A percentile compares a stretch with the other conserved stretches of the same genome.
Conservation (phyloP, 2,888 invertebrate species). For the Agrypnus murinus region DNA sequence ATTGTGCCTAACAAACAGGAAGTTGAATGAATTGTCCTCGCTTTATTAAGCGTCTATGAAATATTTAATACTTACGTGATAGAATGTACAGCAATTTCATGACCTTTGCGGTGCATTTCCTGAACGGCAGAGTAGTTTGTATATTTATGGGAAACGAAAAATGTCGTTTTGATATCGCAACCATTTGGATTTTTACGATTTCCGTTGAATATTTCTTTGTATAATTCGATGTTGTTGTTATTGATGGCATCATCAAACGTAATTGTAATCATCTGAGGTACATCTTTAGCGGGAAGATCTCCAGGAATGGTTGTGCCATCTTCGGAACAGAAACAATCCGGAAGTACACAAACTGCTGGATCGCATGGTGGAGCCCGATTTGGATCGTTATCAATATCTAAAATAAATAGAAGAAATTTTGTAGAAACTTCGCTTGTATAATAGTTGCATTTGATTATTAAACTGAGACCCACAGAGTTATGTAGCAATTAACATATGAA, state of each 20-base stretch:
- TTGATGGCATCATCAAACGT: constrained; percentile 97
- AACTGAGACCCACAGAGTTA: constrained; percentile 11
- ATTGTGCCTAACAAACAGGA: constrained; percentile 79
- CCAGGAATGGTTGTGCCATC: constrained; percentile 92
- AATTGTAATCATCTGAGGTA: constrained; percentile 95
- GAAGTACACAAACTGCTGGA: constrained; percentile 87
- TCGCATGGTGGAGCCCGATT: constrained; percentile 95
- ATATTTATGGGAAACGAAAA: constrained; percentile 95
- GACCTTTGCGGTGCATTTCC: constrained; percentile 92
- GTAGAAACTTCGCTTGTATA: constrained; percentile 39
- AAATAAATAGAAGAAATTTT: constrained; percentile 56
- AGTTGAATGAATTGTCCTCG: constrained; percentile 15
- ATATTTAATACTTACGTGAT: constrained; percentile 83
- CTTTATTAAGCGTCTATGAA: constrained; percentile 6
- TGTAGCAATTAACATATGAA: constrained; percentile 22
- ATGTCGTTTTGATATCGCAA: constrained; percentile 94
- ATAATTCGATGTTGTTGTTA: constrained; percentile 94
- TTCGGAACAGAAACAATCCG: constrained; percentile 96
- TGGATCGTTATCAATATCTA: constrained; percentile 94
- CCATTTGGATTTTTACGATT: constrained; percentile 94
- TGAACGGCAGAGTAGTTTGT: constrained; percentile 95
- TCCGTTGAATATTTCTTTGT: constrained; percentile 93
- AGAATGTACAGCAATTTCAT: constrained; percentile 95
- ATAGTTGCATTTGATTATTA: constrained; percentile 23
- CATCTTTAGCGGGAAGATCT: constrained; percentile 87